Conservation (phyloP, 2,113 vertebrate genomes). For the Dunckerocampus dactyliophorus region DNA sequence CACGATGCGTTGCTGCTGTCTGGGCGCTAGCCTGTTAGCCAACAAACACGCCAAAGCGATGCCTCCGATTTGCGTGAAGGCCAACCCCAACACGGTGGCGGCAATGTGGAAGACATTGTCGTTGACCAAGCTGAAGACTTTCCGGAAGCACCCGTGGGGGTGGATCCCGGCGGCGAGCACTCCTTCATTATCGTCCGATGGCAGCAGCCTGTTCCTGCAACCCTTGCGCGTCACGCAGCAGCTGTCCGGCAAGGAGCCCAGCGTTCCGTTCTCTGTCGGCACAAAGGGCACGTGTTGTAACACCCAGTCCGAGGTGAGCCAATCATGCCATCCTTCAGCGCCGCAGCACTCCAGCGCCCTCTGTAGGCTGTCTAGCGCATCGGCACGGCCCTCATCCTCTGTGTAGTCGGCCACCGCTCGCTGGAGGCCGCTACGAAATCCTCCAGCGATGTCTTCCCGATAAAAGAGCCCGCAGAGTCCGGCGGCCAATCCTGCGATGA, state of each 20-base stretch:
- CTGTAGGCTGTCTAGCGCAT: slow-evolving; percentile 82
- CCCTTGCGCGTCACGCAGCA: slow-evolving; percentile 77
- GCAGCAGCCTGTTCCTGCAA: slow-evolving; percentile 73
- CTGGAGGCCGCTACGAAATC: slow-evolving; percentile 78
- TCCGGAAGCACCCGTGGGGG: slow-evolving; percentile 78
- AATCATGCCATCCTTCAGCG: slow-evolving; percentile 81
- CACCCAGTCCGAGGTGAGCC: slow-evolving; percentile 80
- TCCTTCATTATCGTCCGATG: slow-evolving; percentile 40
- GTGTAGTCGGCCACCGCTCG: slow-evolving; percentile 75
- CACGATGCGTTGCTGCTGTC: slow-evolving; percentile 51
- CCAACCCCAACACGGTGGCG: slow-evolving; percentile 77
- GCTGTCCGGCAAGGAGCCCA: slow-evolving; percentile 79
- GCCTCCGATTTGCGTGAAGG: slow-evolving; percentile 76
- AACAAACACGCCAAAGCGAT: slow-evolving; percentile 78
- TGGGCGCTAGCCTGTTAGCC: slow-evolving; percentile 70
- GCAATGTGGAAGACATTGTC: slow-evolving; percentile 81
- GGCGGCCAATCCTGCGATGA: slow-evolving; percentile 73
- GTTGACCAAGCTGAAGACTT: slow-evolving; percentile 78
- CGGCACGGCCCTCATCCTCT: slow-evolving; percentile 76
- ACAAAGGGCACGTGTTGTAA: slow-evolving; percentile 55
- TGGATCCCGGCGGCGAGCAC: slow-evolving; percentile 61
- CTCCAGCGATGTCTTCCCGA: slow-evolving; percentile 75
- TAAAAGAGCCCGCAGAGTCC: slow-evolving; percentile 82
- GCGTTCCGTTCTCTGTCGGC: slow-evolving; percentile 53
- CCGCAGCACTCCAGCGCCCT: slow-evolving; percentile 80